A percentile compares a stretch with the other conserved stretches of the same genome.
Conservation (phyloP, 1,140 invertebrate species). For the Papilio helenus region DNA sequence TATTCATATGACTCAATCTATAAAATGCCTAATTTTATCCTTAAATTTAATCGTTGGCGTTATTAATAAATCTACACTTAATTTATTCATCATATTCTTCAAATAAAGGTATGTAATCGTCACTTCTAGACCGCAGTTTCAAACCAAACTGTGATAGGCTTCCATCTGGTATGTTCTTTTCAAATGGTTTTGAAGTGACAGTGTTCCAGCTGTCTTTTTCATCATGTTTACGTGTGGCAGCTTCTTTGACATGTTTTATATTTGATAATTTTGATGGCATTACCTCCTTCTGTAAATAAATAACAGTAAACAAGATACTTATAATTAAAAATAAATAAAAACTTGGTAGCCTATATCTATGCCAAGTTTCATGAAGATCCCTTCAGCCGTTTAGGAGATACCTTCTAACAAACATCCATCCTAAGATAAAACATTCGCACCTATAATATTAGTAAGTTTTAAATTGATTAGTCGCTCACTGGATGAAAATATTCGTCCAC, state of each 20-base stretch:
- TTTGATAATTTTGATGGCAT: slow-evolving; percentile 62
- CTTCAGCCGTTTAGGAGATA: too few relatives aligned
- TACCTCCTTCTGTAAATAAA: slow-evolving; percentile 66
- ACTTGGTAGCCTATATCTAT: too few relatives aligned
- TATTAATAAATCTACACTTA: background rate
- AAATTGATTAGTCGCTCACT: too few relatives aligned
- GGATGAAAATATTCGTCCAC: too few relatives aligned
- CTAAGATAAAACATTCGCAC: too few relatives aligned
- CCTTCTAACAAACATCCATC: too few relatives aligned
- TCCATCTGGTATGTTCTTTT: slow-evolving; percentile 54
- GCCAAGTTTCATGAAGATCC: too few relatives aligned
- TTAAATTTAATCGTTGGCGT: slow-evolving; percentile 22
- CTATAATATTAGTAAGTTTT: too few relatives aligned
- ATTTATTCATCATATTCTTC: slow-evolving; percentile 63
- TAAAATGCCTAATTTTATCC: background rate
- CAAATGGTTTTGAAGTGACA: slow-evolving; percentile 50
- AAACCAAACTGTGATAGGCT: slow-evolving; percentile 67
- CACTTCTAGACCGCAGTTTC: slow-evolving; percentile 66
- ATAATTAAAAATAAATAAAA: too few relatives aligned
- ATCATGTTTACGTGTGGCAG: slow-evolving; percentile 53
- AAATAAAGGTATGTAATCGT: slow-evolving; percentile 69
- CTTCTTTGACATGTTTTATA: slow-evolving; percentile 57
- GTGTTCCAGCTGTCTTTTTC: slow-evolving; percentile 53
- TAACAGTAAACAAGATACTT: background rate
- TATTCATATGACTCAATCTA: background rate